A percentile compares a stretch with the other conserved stretches of the same genome.
Conservation (phyloP, 2,888 invertebrate species). For the Spatulosminthurus flaviceps region DNA sequence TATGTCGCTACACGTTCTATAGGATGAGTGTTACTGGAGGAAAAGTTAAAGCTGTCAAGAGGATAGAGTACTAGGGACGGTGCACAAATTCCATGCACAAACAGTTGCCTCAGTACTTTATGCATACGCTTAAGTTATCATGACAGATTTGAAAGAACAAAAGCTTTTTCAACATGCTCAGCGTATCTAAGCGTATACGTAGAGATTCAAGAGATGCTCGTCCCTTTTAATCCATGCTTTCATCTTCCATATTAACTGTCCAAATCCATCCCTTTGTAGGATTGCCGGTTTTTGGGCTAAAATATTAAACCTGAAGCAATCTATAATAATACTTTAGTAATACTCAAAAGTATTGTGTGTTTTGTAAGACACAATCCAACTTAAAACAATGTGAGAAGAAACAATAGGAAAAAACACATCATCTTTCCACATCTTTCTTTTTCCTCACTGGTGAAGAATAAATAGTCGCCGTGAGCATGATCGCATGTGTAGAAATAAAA, state of each 20-base stretch:
- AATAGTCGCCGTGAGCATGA: too few species aligned
- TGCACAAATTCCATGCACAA: neutral
- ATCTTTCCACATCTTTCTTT: too few species aligned
- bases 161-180: too few species aligned
- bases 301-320: neutral
- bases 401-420: too few species aligned
- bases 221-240: slow-evolving; percentile 1
- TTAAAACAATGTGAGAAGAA: too few species aligned
- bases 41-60: slow-evolving; percentile 7
- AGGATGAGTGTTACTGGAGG: neutral
- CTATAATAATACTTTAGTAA: too few species aligned
- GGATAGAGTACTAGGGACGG: neutral
- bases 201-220: neutral
- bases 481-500: too few species aligned
- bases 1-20: too few species aligned
- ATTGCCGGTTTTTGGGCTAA: neutral
- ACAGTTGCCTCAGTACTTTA: neutral
- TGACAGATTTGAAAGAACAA: slow-evolving; percentile 10
- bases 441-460: too few species aligned
- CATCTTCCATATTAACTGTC: slow-evolving; percentile 2
- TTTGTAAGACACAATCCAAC: neutral
- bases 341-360: neutral
- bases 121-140: neutral
- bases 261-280: neutral
- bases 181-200: too few species aligned